A percentile compares a stretch with the other conserved stretches of the same genome.
Conservation (phyloP, 2,113 vertebrate genomes). For the Pelobates fuscus region DNA sequence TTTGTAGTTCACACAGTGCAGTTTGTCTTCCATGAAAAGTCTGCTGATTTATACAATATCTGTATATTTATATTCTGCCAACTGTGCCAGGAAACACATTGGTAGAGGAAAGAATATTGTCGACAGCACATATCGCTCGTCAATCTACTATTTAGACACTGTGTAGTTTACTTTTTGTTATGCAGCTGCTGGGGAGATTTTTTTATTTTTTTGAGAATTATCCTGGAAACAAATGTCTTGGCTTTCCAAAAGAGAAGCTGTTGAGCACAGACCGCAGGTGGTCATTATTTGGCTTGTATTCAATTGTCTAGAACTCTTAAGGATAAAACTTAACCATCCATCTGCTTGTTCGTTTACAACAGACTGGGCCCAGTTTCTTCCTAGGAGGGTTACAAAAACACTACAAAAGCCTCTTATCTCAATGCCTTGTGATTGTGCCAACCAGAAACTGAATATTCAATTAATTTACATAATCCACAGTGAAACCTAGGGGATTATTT, state of each 20-base stretch:
- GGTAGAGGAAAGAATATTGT: neutral
- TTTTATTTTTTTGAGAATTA: constrained; percentile 3
- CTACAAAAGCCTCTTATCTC: neutral
- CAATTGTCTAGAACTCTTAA: constrained; percentile 8
- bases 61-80: neutral
- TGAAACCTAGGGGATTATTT: neutral
- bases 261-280: constrained; percentile 6
- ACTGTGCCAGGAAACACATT: neutral
- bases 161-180: constrained; percentile 1
- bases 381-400: neutral
- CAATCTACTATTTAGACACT: too few species aligned
- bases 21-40: constrained; percentile 5
- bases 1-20: neutral
- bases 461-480: constrained; percentile 1
- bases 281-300: constrained; percentile 27
- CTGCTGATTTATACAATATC: neutral
- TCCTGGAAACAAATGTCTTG: neutral
- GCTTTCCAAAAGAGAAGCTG: neutral
- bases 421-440: neutral
- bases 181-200: neutral
- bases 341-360: constrained; percentile 23
- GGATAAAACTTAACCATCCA: neutral
- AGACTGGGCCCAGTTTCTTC: neutral
- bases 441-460: neutral
- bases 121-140: neutral